Base-by-base conservation (phyloP, 2,888 invertebrate genomes). In the Nemotelus nigrinus region DNA sequence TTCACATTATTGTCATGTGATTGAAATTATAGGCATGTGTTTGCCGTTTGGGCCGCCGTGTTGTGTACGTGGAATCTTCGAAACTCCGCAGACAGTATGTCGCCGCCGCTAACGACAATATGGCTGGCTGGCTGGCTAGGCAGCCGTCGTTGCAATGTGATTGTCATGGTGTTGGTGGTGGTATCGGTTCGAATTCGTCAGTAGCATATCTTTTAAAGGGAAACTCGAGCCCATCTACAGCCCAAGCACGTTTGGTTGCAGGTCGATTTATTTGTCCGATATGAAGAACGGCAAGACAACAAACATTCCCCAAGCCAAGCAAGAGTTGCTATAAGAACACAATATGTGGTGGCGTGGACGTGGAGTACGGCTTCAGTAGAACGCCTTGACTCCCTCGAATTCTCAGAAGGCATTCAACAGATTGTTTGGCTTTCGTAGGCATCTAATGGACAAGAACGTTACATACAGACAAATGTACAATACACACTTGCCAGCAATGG, bases 41-140 rank as follows among this genome's bases (percentile, higher is more conserved):
- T 25, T 25, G 3, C 3, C 3, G n/a, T 10, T 25, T 8, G 71
- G n/a, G 45, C 71, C 47, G 41, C 43, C 45, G 4, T n/a, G 25
- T 8, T 43, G 57, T 44, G 70, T 70, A 70, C 57, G 74, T 63
- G 74, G 63, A 74, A 63, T 74, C 74, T 74, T 60, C 48, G 7
- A 74, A 60, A 74, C 77, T 39, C 63, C 65, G 78, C 77, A 77
- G 77, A 76, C 76, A 76, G 76, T 71, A 74, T 71, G 76, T 76
- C 76, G 79, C 76, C 79, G 63, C 63, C 58, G 76, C 68, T 55
- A 58, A 74, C 70, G 50, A 70, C 70, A 53, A 70, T 43, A 63
- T 41, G 7, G 63, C 25, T 39, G 39, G 25, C 7, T 43, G 63
- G 8, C 43, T 8, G 63, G 41, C 41, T 41, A 43, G 63, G 8